Conservation (phyloP, 2,888 invertebrate species). For the Oscheius sp. region DNA sequence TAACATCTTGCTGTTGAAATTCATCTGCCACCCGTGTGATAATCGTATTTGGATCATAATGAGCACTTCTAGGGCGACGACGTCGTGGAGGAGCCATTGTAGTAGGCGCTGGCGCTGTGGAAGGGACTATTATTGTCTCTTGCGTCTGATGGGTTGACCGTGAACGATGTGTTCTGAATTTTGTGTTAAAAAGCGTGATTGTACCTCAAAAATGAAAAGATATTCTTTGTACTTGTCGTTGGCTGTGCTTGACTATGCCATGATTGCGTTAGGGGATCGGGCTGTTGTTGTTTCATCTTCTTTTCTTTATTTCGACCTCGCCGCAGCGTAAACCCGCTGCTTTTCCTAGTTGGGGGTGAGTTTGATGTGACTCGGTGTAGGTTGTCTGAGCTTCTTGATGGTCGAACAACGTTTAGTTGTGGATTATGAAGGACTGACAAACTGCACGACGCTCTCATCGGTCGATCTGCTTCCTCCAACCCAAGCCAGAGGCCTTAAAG, state of each 20-base stretch:
- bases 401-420: conserved; percentile 43
- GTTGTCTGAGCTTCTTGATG: conserved; percentile 63
- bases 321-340: conserved; percentile 45
- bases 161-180: conserved; percentile 28
- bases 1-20: conserved; percentile 51
- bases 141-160: conserved; percentile 30
- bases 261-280: conserved; percentile 43
- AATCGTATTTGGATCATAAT: conserved; percentile 57
- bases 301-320: conserved; percentile 53
- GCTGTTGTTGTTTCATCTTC: conserved; percentile 25
- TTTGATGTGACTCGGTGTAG: conserved; percentile 48
- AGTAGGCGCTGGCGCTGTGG: conserved; percentile 42
- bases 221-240: conserved; percentile 36
- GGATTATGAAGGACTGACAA: conserved; percentile 60
- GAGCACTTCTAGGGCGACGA: conserved; percentile 55
- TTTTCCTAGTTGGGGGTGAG: conserved; percentile 21
- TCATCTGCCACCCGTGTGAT: conserved; percentile 31
- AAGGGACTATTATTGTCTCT: conserved; percentile 31
- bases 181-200: not conserved
- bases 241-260: conserved; percentile 44
- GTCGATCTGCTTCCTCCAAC: conserved; percentile 57
- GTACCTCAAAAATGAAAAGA: conserved; percentile 54
- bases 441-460: conserved; percentile 59
- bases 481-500: conserved; percentile 59
- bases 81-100: conserved; percentile 36